These are phyloP conservation scores for Lasioglossum albipes DNA, from an alignment of 1,140 invertebrate species.

Conservation along the genomic window DNA sequence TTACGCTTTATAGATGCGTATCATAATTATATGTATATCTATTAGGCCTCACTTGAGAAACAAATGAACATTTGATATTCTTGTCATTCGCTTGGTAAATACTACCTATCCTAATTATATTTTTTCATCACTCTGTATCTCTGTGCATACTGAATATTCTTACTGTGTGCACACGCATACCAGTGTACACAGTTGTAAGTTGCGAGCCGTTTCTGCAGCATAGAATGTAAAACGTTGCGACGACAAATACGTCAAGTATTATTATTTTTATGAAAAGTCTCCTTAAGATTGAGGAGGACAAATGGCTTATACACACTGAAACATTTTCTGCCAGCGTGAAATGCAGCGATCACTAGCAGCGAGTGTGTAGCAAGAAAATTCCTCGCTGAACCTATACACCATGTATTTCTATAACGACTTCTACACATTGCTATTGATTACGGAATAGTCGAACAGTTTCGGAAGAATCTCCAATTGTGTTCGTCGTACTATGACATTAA, in stretches of 20 bases:
- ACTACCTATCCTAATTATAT: too few species aligned
- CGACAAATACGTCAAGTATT: constrained; percentile 67
- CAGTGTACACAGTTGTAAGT: constrained; percentile 35
- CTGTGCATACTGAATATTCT: constrained; percentile 61
- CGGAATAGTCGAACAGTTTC: constrained; percentile 12
- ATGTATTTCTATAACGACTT: constrained; percentile 29
- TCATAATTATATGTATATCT: too few species aligned
- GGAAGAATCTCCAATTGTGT: background rate
- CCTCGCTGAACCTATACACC: constrained; percentile 53
- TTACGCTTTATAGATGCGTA: too few species aligned
- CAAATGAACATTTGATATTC: too few species aligned
- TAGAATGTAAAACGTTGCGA: constrained; percentile 59
- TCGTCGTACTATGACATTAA: constrained; percentile 27
- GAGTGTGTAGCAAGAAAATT: constrained; percentile 26
- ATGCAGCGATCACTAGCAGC: constrained; percentile 5
- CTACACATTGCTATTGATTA: constrained; percentile 15
- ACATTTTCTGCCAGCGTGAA: constrained; percentile 54
- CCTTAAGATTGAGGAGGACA: constrained; percentile 63
- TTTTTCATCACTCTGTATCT: constrained; percentile 6
- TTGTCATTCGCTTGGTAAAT: too few species aligned
- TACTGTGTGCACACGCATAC: constrained; percentile 31
- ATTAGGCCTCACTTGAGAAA: too few species aligned
- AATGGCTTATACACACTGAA: constrained; percentile 63
- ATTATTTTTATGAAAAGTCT: constrained; percentile 58
- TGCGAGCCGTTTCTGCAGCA: constrained; percentile 48